Conservation (phyloP, 2,888 invertebrate species). For the Siphonodentalium dalli region DNA sequence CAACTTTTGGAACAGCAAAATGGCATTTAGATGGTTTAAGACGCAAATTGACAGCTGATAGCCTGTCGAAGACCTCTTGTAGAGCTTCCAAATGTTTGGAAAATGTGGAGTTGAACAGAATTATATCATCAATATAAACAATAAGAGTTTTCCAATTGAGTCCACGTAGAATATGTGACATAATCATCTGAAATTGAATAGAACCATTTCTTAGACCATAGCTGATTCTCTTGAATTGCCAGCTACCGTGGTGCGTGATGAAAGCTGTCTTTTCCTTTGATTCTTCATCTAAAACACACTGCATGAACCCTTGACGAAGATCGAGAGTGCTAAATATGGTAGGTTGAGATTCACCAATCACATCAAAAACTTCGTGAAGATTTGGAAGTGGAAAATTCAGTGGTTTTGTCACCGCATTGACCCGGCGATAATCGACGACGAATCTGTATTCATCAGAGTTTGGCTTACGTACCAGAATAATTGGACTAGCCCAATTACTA, state of each 20-base stretch:
- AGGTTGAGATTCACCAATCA: too few relatives aligned
- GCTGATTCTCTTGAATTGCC: slow-evolving; percentile 21
- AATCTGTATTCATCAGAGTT: too few relatives aligned
- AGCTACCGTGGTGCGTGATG: slow-evolving; percentile 29
- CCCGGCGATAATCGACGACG: too few relatives aligned
- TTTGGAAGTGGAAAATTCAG: too few relatives aligned
- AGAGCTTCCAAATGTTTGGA: slow-evolving; percentile 31
- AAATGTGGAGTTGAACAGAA: slow-evolving; percentile 30
- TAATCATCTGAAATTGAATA: slow-evolving; percentile 28
- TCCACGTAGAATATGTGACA: slow-evolving; percentile 29
- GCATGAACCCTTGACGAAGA: too few relatives aligned
- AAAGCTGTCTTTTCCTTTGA: slow-evolving; percentile 34
- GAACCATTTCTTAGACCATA: slow-evolving; percentile 31
- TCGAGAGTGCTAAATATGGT: too few relatives aligned
- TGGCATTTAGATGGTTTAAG: slow-evolving; percentile 20
- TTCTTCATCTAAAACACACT: slow-evolving; percentile 7
- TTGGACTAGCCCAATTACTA: too few relatives aligned
- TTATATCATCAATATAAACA: slow-evolving; percentile 33
- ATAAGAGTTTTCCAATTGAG: slow-evolving; percentile 35
- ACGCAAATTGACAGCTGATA: slow-evolving; percentile 8
- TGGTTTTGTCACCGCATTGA: too few relatives aligned
- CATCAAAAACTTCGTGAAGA: too few relatives aligned
- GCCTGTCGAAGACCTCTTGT: slow-evolving; percentile 12
- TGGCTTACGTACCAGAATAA: too few relatives aligned
- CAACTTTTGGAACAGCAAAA: slow-evolving; percentile 11